A percentile compares a stretch with the other conserved stretches of the same genome.
These are phyloP conservation scores for Bungarus multicinctus DNA, from an alignment of 2,113 vertebrate species.

Conservation along the genomic window DNA sequence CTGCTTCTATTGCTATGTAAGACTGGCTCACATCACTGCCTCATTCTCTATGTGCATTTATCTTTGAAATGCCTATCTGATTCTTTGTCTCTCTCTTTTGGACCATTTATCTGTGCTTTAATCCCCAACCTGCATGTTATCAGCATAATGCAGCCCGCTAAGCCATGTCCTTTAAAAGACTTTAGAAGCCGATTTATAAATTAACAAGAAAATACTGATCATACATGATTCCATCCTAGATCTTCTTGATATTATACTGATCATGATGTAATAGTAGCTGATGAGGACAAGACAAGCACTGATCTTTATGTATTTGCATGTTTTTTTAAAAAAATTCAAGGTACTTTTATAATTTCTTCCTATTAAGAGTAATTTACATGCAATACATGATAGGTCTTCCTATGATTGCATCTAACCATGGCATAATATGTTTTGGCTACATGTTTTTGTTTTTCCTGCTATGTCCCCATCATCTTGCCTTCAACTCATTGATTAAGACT, in stretches of 20 bases:
- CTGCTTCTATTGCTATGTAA: neutral
- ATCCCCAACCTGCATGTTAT: neutral
- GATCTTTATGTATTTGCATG: neutral
- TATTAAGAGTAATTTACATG: neutral
- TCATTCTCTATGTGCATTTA: neutral
- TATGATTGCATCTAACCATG: neutral
- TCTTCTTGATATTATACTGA: neutral
- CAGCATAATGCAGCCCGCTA: neutral
- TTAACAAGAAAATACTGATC: neutral
- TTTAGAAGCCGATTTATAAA: neutral
- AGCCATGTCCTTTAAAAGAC: neutral
- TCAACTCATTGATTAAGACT: neutral
- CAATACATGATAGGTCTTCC: neutral
- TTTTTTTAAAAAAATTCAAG: neutral
- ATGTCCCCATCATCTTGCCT: neutral
- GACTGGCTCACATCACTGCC: neutral
- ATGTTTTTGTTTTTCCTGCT: neutral
- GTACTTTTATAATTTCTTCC: neutral
- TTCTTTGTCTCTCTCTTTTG: neutral
- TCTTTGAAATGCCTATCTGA: neutral
- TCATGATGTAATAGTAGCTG: neutral
- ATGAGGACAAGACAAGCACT: neutral
- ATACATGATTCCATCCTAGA: neutral
- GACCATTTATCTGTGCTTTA: neutral
- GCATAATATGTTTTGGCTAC: neutral